Evolutionary conservation across 2,113 vertebrate genomes (phyloP), one percentile per base, ranked within the genome.

Genomic region (Apodemus sylvaticus): DNA sequence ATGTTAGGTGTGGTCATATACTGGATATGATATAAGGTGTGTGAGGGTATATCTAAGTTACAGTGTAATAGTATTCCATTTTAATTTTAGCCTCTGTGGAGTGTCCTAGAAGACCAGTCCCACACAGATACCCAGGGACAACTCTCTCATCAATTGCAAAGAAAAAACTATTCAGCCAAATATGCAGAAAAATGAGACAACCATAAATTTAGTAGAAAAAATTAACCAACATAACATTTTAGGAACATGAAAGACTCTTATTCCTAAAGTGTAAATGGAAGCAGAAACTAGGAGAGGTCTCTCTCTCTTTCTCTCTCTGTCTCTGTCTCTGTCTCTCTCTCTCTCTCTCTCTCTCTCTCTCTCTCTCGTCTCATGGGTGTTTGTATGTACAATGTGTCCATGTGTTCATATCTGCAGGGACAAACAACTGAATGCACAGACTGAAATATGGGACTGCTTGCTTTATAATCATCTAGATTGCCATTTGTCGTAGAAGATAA

Each of bases 81-180:
- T 87, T 71, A 53, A 87, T 51, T 17, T 87, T n/a, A 34, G 22
- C 1, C 24, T 71, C 66, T 71, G 60, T 12, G 6, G 36, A n/a
- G 3, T 53, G 2, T 16, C 4, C 34, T 55, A 36, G 36, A 55
- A 55, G 29, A 42, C 12, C 0, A n/a, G 10, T 53, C 34, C 48
- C 36, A 3, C 55, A 29, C 2, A 34, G 26, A 71, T 10, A 51
- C 3, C 1, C 16, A n/a, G 6, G 5, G 19, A 19, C 6, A n/a
- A 16, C 58, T 60, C 7, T 16, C 6, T 87, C 1, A 4, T 77
- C 26, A 51, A 3, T 26, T 51, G 48, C 5, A 51, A 77, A 77
- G 26, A 77, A 31, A 51, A 51, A 20, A 19, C 29, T 93, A 42
- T 42, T 93, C 71, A 39, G n/a, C 3, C 51, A 31, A 88, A 14